These are phyloP conservation scores for Todus mexicanus DNA, from an alignment of 2,797 vertebrate genomes.

Conservation along the genomic window DNA sequence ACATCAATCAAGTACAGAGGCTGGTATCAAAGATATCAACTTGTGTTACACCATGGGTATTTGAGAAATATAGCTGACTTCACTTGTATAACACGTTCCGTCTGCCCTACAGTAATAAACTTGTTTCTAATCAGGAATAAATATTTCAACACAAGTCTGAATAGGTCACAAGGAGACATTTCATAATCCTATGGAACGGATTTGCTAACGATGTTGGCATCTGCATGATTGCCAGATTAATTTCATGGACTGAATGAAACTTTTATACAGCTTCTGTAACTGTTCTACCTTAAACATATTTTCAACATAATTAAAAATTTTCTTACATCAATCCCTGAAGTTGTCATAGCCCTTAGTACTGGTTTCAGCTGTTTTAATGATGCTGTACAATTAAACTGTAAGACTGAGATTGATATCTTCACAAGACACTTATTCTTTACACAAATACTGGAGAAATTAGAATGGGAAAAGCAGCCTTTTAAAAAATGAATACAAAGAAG, in stretches of 20 bases:
- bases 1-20: neutral
- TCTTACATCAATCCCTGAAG: neutral
- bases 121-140: conserved; percentile 17
- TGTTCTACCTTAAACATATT: neutral
- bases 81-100: conserved; percentile 1
- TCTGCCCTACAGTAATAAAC: conserved; percentile 42
- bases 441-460: neutral
- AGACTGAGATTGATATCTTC: neutral
- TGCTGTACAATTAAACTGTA: neutral
- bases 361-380: neutral
- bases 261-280: neutral
- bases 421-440: neutral
- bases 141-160: conserved; percentile 29
- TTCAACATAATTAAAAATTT: neutral
- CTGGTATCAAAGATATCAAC: conserved; percentile 40
- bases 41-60: neutral
- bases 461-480: neutral
- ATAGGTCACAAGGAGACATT: neutral
- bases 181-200: neutral
- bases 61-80: neutral
- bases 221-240: neutral
- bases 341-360: neutral
- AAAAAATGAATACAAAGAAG: neutral
- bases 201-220: neutral
- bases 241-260: neutral